Evolutionary conservation across 2,888 invertebrate species (phyloP), one percentile per base, ranked within the genome.

Genomic region (Theretra japonica): DNA sequence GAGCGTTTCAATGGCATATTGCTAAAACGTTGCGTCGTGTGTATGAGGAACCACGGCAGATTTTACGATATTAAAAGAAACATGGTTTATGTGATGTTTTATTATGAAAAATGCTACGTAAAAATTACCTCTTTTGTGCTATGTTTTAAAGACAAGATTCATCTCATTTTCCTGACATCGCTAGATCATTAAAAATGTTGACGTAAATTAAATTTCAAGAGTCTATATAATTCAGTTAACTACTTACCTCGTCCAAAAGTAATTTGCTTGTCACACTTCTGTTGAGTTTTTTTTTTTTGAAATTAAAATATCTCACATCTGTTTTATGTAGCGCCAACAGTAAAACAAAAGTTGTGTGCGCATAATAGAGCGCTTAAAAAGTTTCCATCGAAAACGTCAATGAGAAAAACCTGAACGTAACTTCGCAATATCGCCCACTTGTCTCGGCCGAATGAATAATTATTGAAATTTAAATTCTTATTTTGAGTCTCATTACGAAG

Each of bases 281-380:
- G 21, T 23, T 57, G 1, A 62, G n/a, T 19, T 17, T 21, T 21
- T 41, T 41, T 21, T 41, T 25, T 23, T 7, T 15, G 2, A 48
- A 65, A 48, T 65, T 65, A 15, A 48, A 23, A 65, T 21, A 48
- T 25, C 17, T 23, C 65, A 65, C 65, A 48, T 48, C 17, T 28
- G 28, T n/a, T 69, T 53, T 28, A 78, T 77, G 79, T 65, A 56
- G 30, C 62, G 76, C 79, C 81, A 77, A 74, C 71, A 76, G 82
- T 89, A 86, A 90, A 87, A 88, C 88, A 79, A 88, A 91, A 90
- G 90, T 90, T 89, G 86, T 86, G 87, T 88, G 86, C 86, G 86
- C 86, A 88, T 85, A 86, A 88, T 88, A 83, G 82, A 81, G 82
- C 83, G 83, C 85, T 88, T 86, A 86, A 86, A 90, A 90, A 88